These are phyloP conservation scores for Tauraco hartlaubi DNA, from an alignment of 2,797 vertebrate species.

Conservation along the genomic window DNA sequence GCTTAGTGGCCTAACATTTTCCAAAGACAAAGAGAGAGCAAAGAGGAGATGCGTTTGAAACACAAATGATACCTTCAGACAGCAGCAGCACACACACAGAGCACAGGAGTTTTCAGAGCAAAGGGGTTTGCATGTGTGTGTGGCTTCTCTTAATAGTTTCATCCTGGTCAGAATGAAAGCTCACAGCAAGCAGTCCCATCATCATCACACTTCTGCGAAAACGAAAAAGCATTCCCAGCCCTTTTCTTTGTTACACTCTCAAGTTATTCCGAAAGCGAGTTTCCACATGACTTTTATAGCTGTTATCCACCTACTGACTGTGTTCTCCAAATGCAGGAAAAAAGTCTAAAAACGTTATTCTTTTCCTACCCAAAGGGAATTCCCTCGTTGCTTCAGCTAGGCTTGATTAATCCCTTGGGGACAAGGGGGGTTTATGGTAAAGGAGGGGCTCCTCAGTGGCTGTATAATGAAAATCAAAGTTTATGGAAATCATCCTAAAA, in stretches of 20 bases:
- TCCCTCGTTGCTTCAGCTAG: background rate
- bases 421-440: background rate
- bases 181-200: conserved; percentile 52
- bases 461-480: background rate
- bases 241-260: conserved; percentile 13
- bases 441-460: background rate
- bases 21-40: conserved; percentile 50
- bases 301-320: background rate
- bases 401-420: background rate
- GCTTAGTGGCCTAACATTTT: conserved; percentile 52
- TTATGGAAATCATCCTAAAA: background rate
- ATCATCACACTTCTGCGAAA: conserved; percentile 28
- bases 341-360: background rate
- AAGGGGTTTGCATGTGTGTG: background rate
- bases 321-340: background rate
- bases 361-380: conserved; percentile 1
- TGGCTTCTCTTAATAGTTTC: conserved; percentile 43
- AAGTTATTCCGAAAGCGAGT: background rate
- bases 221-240: background rate
- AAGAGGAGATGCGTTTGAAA: conserved; percentile 12
- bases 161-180: conserved; percentile 35
- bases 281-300: background rate
- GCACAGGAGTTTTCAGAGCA: background rate
- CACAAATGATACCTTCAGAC: conserved; percentile 9
- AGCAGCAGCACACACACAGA: background rate